Evolutionary conservation across 2,888 invertebrate genomes (phyloP).

Genomic region (Tenthredo distinguenda): DNA sequence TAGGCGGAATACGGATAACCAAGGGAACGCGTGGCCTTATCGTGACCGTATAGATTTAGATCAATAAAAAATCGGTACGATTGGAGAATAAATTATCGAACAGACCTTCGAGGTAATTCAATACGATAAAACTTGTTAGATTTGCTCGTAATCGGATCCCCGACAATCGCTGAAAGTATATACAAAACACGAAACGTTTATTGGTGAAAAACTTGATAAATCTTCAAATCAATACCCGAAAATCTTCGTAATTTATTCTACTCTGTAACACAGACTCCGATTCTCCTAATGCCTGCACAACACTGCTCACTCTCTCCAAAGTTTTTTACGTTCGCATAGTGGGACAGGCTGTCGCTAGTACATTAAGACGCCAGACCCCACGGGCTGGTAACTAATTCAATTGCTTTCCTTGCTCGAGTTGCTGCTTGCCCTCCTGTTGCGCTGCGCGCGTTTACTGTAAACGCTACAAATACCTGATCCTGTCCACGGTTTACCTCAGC

Average conservation of each 20-base stretch:
- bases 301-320: background rate
- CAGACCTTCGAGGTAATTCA: constrained; percentile 49
- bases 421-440: constrained; percentile 7
- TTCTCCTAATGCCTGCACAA: background rate
- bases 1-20: constrained; percentile 19
- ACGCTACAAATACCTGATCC: constrained; percentile 30
- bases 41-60: constrained; percentile 41
- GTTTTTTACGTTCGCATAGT: background rate
- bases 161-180: background rate
- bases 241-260: background rate
- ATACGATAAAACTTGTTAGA: constrained; percentile 18
- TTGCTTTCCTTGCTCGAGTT: constrained; percentile 42
- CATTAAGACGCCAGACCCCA: constrained; percentile 45
- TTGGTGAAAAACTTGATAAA: background rate
- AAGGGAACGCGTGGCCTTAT: constrained; percentile 36
- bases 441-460: constrained; percentile 12
- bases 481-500: background rate
- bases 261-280: background rate
- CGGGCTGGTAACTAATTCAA: constrained; percentile 44
- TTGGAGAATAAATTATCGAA: constrained; percentile 37
- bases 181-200: background rate
- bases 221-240: background rate
- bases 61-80: constrained; percentile 34
- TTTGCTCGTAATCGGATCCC: background rate
- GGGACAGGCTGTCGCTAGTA: constrained; percentile 35